phyloP scores from a whole-genome alignment of 1,140 invertebrate genomes.

The Diorhabda elongata region DNA sequence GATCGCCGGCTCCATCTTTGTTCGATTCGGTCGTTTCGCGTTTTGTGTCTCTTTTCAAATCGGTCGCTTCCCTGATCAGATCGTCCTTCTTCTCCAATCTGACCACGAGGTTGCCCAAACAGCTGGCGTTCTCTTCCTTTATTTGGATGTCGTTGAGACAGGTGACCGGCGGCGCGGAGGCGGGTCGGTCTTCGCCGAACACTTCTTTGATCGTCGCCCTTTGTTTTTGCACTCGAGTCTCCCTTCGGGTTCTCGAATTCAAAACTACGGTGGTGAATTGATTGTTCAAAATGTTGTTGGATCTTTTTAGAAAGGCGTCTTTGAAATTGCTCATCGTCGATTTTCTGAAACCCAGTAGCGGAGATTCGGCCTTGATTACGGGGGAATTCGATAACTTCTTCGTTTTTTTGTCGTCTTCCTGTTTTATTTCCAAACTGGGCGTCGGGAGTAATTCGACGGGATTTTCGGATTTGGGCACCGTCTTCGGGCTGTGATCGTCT shows the following conservation, averaged over 20 bases:
- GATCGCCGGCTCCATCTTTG: slow-evolving; percentile 17
- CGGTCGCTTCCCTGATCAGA: slow-evolving; percentile 4
- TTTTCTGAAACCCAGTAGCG: slow-evolving; percentile 61
- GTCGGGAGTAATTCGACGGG: slow-evolving; percentile 57
- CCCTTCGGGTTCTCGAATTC: slow-evolving; percentile 69
- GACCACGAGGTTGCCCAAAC: slow-evolving; percentile 26
- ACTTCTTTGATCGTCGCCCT: slow-evolving; percentile 74
- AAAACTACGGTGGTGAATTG: slow-evolving; percentile 67
- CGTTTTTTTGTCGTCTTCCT: slow-evolving; percentile 46
- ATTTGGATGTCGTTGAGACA: slow-evolving; percentile 46
- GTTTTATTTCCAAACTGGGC: slow-evolving; percentile 51
- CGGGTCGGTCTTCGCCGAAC: slow-evolving; percentile 69
- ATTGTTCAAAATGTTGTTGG: slow-evolving; percentile 52
- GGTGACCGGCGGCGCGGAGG: slow-evolving; percentile 54
- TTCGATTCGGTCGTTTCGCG: slow-evolving; percentile 27
- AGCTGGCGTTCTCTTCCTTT: slow-evolving; percentile 25
- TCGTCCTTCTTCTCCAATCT: slow-evolving; percentile 32
- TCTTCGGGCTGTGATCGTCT: slow-evolving; percentile 51
- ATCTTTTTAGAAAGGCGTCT: slow-evolving; percentile 64
- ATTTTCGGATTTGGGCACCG: slow-evolving; percentile 54
- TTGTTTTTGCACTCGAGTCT: slow-evolving; percentile 70
- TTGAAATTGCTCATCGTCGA: slow-evolving; percentile 66
- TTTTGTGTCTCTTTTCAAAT: slow-evolving; percentile 24
- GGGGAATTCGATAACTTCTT: slow-evolving; percentile 52
- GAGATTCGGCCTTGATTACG: slow-evolving; percentile 51